Percentiles rank a stretch among this genome's conserved stretches.
Evolutionary conservation across 1,140 invertebrate genomes (phyloP).

Genomic region (Leptopilina boulardi): DNA sequence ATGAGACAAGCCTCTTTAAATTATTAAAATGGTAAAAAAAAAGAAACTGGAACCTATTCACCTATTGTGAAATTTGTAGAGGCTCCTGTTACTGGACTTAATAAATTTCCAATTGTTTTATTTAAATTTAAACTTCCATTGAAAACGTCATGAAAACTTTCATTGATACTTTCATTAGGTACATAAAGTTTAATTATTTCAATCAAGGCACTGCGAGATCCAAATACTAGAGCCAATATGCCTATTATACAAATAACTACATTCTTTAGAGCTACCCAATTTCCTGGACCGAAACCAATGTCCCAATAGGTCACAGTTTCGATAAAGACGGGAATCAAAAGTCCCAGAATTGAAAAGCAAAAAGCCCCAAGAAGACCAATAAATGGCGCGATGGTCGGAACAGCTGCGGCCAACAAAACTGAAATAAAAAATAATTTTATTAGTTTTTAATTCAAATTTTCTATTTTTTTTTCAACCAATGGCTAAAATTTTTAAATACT

Average conservation of each 20-base stretch:
- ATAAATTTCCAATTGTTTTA: background rate
- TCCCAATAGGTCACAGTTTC: constrained; percentile 90
- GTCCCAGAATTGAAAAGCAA: constrained; percentile 93
- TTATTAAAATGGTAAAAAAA: background rate
- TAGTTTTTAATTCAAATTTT: background rate
- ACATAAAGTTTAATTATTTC: constrained; percentile 78
- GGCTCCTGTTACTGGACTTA: background rate
- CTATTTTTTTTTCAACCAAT: background rate
- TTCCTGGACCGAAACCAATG: constrained; percentile 81
- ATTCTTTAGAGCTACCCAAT: constrained; percentile 88
- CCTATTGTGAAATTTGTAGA: background rate
- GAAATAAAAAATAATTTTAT: constrained; percentile 63
- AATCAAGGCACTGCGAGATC: constrained; percentile 85
- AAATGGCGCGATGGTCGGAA: constrained; percentile 93
- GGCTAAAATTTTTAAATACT: too few relatives aligned
- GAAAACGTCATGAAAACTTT: too few relatives aligned
- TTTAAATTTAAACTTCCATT: background rate
- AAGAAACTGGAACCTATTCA: background rate
- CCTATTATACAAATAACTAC: constrained; percentile 85
- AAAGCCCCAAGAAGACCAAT: constrained; percentile 96
- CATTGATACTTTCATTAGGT: background rate
- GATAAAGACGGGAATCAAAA: constrained; percentile 93
- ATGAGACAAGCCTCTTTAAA: background rate
- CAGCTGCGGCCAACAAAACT: constrained; percentile 89
- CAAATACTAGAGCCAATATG: constrained; percentile 85